Percentiles rank a stretch among this genome's conserved stretches.
phyloP scores from a whole-genome alignment of 2,888 invertebrate species.

The Chrysolina oricalcia region DNA sequence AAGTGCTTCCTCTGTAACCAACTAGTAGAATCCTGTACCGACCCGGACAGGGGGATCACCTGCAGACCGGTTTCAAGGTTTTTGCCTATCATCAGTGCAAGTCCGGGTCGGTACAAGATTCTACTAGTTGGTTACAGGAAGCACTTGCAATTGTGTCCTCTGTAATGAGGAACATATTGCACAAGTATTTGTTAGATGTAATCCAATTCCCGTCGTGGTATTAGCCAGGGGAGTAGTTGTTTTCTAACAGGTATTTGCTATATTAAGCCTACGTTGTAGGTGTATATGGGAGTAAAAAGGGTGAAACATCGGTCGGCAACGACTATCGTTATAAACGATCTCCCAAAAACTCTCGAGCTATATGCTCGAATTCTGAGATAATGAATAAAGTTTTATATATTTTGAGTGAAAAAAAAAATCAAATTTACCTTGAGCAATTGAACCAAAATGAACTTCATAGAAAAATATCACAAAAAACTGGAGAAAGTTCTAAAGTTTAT shows the following conservation, averaged over 20 bases:
- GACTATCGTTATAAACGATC: conserved; percentile 10
- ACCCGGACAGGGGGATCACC: not conserved
- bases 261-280: no score
- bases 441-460: conserved; percentile 18
- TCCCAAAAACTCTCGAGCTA: conserved; percentile 12
- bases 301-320: conserved; percentile 3
- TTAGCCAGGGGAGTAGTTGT: no score
- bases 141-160: no score
- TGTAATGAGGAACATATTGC: no score
- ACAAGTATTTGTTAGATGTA: no score
- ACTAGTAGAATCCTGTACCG: no score
- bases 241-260: no score
- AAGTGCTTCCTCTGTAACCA: no score
- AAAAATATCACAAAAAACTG: conserved; percentile 19
- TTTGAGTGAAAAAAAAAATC: conserved; percentile 20
- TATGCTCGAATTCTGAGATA: conserved; percentile 15
- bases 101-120: conserved; percentile 3
- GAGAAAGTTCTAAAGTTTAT: conserved; percentile 5
- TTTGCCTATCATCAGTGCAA: conserved; percentile 1
- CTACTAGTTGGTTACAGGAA: conserved; percentile 6
- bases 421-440: conserved; percentile 18
- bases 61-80: conserved; percentile 1
- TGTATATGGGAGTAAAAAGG: no score
- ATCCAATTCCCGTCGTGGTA: no score
- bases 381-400: conserved; percentile 20